phyloP scores from a whole-genome alignment of 2,888 invertebrate species.

The Thalpophila matura region DNA sequence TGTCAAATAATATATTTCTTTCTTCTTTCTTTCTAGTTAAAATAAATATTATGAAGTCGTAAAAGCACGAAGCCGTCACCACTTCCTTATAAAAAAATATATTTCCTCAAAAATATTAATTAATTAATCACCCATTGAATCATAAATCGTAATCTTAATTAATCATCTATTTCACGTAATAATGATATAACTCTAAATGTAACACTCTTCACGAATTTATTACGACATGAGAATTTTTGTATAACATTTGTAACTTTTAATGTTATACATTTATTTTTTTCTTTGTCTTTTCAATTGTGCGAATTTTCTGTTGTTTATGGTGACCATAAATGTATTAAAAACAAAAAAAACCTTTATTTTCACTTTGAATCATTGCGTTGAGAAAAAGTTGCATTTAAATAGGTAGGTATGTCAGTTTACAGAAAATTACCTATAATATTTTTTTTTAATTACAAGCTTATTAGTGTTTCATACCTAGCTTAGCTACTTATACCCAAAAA shows the following conservation, averaged over 20 bases:
- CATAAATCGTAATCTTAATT: conserved; percentile 66
- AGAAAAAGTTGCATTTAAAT: no score
- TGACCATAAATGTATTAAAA: background rate
- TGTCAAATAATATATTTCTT: no score
- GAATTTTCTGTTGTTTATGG: conserved; percentile 4
- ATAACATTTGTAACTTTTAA: conserved; percentile 33
- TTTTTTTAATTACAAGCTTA: no score
- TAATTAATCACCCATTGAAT: conserved; percentile 62
- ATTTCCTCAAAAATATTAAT: conserved; percentile 38
- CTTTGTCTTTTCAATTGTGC: background rate
- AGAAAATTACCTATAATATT: no score
- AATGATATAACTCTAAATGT: conserved; percentile 47
- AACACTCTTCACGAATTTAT: conserved; percentile 20
- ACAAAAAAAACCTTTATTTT: background rate
- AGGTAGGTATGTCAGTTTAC: no score
- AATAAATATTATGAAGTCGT: no score
- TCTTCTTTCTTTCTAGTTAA: no score
- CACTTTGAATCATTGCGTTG: no score
- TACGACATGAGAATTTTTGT: conserved; percentile 49
- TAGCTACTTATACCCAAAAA: no score
- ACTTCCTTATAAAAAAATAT: conserved; percentile 28
- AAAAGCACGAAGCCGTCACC: background rate
- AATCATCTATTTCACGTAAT: conserved; percentile 52
- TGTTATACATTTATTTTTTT: background rate
- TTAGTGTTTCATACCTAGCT: no score